Percentiles rank a stretch among this genome's conserved stretches.
Conservation (phyloP, 1,140 invertebrate species). For the Akabosia matsudoensis region DNA sequence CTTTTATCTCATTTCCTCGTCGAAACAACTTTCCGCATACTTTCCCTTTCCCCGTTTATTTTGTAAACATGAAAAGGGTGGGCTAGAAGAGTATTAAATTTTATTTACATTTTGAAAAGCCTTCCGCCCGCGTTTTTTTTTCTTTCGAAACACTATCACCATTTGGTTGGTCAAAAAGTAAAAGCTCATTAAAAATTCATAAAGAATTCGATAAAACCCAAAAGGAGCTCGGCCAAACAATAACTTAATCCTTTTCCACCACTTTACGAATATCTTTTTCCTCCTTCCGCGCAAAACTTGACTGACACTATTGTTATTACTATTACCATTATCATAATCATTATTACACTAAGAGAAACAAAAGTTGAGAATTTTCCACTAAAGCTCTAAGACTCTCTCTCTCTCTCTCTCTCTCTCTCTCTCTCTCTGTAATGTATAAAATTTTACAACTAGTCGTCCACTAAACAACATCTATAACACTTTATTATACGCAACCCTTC, state of each 20-base stretch:
- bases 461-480: neutral
- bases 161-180: slow-evolving; percentile 16
- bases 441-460: neutral
- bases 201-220: neutral
- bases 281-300: neutral
- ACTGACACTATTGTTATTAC: slow-evolving; percentile 14
- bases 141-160: neutral
- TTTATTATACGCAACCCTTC: too few relatives aligned
- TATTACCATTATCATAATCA: neutral
- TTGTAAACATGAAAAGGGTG: neutral
- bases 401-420: too few relatives aligned
- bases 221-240: too few relatives aligned
- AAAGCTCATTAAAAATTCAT: slow-evolving; percentile 25
- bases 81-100: neutral
- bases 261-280: too few relatives aligned
- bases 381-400: neutral
- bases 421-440: too few relatives aligned
- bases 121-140: neutral
- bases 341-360: neutral
- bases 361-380: neutral
- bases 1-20: neutral
- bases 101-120: neutral
- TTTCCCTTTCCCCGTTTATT: too few relatives aligned
- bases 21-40: too few relatives aligned
- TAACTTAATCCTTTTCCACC: too few relatives aligned